These are phyloP conservation scores for Yoshiicerus persimilis DNA, from an alignment of 1,140 invertebrate genomes.

Conservation along the genomic window DNA sequence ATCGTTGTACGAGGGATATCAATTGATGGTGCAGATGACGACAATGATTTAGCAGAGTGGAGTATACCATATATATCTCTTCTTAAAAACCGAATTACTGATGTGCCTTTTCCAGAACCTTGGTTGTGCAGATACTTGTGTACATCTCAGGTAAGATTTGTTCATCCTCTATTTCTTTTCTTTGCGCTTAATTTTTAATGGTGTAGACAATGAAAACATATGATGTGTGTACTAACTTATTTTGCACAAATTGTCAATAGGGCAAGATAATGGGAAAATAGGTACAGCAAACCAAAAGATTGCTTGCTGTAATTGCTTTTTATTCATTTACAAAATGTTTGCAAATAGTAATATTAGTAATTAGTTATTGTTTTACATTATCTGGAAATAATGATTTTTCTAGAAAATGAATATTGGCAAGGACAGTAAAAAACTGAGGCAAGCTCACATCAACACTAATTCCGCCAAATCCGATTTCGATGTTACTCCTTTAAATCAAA, in stretches of 20 bases:
- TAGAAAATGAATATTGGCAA: constrained; percentile 20
- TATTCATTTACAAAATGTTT: too few relatives aligned
- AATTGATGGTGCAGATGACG: constrained; percentile 40
- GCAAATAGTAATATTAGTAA: too few relatives aligned
- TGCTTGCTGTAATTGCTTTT: too few relatives aligned
- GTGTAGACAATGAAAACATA: too few relatives aligned
- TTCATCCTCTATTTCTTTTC: too few relatives aligned
- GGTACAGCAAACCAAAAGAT: too few relatives aligned
- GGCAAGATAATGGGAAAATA: too few relatives aligned
- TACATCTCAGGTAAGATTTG: constrained; percentile 32
- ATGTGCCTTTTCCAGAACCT: constrained; percentile 41
- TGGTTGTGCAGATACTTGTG: constrained; percentile 42
- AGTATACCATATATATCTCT: constrained; percentile 44
- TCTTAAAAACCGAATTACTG: background rate
- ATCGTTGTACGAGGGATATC: constrained; percentile 41
- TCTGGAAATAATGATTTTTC: too few relatives aligned
- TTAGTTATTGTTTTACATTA: too few relatives aligned
- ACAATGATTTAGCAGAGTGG: constrained; percentile 39
- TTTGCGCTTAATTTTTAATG: background rate
- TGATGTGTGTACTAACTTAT: too few relatives aligned
- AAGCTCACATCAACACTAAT: background rate
- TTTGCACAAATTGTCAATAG: too few relatives aligned
- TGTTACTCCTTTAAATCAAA: background rate
- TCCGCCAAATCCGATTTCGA: background rate
- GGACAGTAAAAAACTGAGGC: background rate